phyloP scores from a whole-genome alignment of 2,797 vertebrate species.

The Acipenser ruthenus region DNA sequence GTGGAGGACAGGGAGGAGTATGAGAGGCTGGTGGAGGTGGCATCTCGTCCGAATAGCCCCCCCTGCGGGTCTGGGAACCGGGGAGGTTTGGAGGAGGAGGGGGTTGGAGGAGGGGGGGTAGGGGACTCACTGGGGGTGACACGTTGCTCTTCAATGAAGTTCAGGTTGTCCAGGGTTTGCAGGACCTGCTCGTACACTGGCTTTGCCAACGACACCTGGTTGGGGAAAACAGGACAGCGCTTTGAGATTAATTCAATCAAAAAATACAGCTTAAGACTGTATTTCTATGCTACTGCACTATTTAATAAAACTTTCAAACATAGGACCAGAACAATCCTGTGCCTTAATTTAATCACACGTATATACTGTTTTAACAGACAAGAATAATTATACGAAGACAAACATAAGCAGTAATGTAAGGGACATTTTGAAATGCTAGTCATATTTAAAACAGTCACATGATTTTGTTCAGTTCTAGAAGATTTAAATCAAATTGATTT shows the following conservation, averaged over 20 bases:
- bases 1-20: constrained; percentile 39
- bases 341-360: neutral
- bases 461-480: too few relatives aligned
- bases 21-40: constrained; percentile 43
- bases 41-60: constrained; percentile 74
- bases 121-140: constrained; percentile 48
- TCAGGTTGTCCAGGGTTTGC: constrained; percentile 89
- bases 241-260: neutral
- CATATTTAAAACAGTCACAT: too few relatives aligned
- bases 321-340: neutral
- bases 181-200: constrained; percentile 93
- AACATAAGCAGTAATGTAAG: too few relatives aligned
- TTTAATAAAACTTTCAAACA: neutral
- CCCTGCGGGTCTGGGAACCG: constrained; percentile 68
- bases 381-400: too few relatives aligned
- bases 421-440: too few relatives aligned
- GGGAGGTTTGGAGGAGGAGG: constrained; percentile 53
- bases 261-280: neutral
- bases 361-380: too few relatives aligned
- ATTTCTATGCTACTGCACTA: too few relatives aligned
- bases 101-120: constrained; percentile 60
- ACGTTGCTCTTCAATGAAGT: constrained; percentile 73
- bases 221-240: neutral
- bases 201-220: constrained; percentile 90
- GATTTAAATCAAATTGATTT: too few relatives aligned